Base-by-base conservation (phyloP, 2,113 vertebrate genomes). In the Prionailurus viverrinus region DNA sequence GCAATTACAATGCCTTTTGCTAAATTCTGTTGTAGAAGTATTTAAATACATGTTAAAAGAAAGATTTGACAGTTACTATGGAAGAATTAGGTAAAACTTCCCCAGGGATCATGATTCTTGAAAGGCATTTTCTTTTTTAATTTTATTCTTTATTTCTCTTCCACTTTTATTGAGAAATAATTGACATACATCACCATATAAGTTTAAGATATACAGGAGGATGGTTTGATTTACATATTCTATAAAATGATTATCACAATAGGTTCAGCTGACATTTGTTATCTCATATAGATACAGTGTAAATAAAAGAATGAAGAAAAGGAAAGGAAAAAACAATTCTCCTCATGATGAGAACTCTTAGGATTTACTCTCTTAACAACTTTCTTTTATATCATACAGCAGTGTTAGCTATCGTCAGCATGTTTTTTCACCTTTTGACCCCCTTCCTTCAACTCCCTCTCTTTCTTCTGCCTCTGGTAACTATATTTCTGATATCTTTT, bases 11-110 rank as follows among this genome's bases (percentile, higher is more conserved):
- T 76, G 39, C 23, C 10, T 53, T 63, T 18, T 88, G 69, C 7
- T 82, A 48, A 82, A 55, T 76, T 95, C 29, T 94, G 61, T 91
- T 61, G 15, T 86, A 51, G 79, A 89, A 79, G 21, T 92, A 6
- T 39, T 15, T 51, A 89, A 94, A 11, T 82, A 61, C 11, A 88
- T 3, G 13, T 21, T 71, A 71, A 94, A 16, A 86, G 36, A 89
- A 66, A 63, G 23, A 55, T 5, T 79, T 39, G 12, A 55, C 18
- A 86, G 45, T 33, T 89, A 7, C 68, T 74, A 21, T 69, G 65
- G 63, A 68, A 84, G 69, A 91, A 16, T 90, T 45, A 48, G 45
- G 39, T 58, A 71, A 84, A 87, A 79, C 31, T 51, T 94, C 48
- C 68, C 18, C 8, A 53, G 68, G 65, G 39, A 68, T 25, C 29